Evolutionary conservation across 2,888 invertebrate genomes (phyloP), one percentile per base, ranked within the genome.

Genomic region (Leucoma salicis): DNA sequence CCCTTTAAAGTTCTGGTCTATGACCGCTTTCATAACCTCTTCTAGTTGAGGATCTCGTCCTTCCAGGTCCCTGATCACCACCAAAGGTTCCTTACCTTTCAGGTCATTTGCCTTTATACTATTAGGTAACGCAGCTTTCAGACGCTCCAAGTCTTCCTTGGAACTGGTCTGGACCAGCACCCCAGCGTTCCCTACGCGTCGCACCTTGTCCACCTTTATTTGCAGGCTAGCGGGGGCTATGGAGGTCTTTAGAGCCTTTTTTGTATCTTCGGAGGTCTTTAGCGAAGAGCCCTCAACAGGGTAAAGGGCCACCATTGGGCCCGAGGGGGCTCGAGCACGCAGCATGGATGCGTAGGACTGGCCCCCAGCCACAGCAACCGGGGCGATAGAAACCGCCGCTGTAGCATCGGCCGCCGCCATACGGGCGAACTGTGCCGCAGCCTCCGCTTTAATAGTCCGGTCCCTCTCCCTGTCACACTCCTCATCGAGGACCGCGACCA

Each of bases 181-280:
- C 7, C 38, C 1, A 1, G 18, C 21, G 5, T 13, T 13, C 2
- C 33, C 33, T 0, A 8, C 11, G 1, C 11, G 6, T 3, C 33
- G 5, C 1, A 21, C 7, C 2, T 12, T 8, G 3, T 18, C 12
- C 0, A 33, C 21, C 2, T 13, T 4, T 1, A 33, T 12, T 1
- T 12, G 12, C 5, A 33, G 18, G 1, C 4, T 21, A 0, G 12
- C 12, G 49, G 49, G 0, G 53, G 54, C n/a, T 0, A 57, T 28
- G 0, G 46, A 12, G 1, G 24, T 15, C n/a, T 51, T 37, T 0
- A 56, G 16, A 0, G 21, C 32, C 1, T 31, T 27, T 6, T 53
- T 53, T 0, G 57, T 56, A 0, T 53, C 51, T 0, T 56, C 49
- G 0, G 46, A 28, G 0, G 49, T 38, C 4, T 43, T 50, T 0